Percentiles rank a stretch among this genome's conserved stretches.
Conservation (phyloP, 2,113 vertebrate species). For the Syngnathus floridae region DNA sequence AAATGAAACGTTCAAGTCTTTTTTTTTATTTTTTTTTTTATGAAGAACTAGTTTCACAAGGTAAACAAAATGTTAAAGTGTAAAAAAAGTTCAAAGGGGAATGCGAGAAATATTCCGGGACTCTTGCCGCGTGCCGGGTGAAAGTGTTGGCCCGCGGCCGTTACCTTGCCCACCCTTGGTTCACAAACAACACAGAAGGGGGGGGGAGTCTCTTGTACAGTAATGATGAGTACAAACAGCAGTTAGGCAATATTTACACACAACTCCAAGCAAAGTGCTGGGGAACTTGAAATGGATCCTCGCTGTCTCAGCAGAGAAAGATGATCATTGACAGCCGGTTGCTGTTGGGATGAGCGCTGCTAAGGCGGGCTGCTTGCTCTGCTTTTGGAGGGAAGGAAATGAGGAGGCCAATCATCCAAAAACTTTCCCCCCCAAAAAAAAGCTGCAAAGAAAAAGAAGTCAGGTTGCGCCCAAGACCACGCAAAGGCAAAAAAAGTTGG, state of each 20-base stretch:
- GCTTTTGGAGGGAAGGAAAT: too few species aligned
- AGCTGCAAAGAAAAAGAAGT: not conserved
- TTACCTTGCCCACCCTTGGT: not conserved
- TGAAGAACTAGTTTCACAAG: slow-evolving; percentile 34
- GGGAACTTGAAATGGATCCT: slow-evolving; percentile 12
- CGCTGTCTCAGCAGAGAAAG: not conserved
- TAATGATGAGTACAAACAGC: slow-evolving; percentile 49
- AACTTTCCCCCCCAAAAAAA: too few species aligned
- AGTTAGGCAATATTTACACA: slow-evolving; percentile 60
- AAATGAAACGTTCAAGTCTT: too few species aligned
- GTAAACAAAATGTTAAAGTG: not conserved
- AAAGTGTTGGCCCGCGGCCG: not conserved
- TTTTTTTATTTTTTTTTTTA: too few species aligned
- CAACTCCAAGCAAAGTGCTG: slow-evolving; percentile 20
- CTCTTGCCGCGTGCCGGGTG: not conserved
- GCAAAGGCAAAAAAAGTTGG: not conserved
- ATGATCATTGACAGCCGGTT: not conserved
- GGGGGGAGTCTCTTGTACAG: slow-evolving; percentile 16
- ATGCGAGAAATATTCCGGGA: not conserved
- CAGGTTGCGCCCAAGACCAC: too few species aligned
- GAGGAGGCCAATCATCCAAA: too few species aligned
- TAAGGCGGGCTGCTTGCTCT: too few species aligned
- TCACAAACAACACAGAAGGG: not conserved
- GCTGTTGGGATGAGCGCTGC: not conserved
- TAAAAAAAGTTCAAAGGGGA: not conserved